Evolutionary conservation across 30 jellyfish, hydroid and myxozoan species (phyloP), one percentile per base, ranked within the genome.

Genomic region (Nemopilema nomurai): DNA sequence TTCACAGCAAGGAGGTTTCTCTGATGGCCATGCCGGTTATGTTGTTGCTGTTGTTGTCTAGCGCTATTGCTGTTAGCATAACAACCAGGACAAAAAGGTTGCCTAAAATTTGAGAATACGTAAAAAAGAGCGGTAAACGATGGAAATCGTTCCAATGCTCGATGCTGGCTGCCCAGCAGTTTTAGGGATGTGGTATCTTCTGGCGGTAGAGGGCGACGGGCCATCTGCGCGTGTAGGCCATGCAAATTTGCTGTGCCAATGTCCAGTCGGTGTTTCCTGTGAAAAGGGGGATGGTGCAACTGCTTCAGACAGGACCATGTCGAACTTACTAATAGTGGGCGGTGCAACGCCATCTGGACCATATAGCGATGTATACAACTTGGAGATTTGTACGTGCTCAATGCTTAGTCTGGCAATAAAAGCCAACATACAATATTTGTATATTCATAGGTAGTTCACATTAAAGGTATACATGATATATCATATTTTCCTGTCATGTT

Each of bases 191-290:
- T 87, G 96, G 96, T 87, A 87, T 50, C 28, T 79, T 27, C 51
- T 87, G 9, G 69, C 90, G 0, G 80, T 90, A 17, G 90, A 79
- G 21, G 87, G 87, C 16, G 87, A 87, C 0, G 90, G 86, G 1
- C 96, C 96, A 8, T 87, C 86, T 68, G 77, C 91, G 19, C 63
- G 96, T 23, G 96, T 87, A 26, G 96, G 96, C 69, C 96, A 87
- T 69, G 90, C 90, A 24, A 64, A 85, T 49, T 19, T 76, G 53
- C 70, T 79, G 27, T 69, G 84, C 23, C 53, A 24, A 18, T 49
- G 79, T 66, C 28, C 74, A 26, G 16, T 21, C 32, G n/a, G 62
- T 7, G 75, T 29, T 25, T 29, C 68, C 28, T 71, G 31, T 18
- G 85, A 67, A 80, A 29, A 19, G 9, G 77, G 26, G 68, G 77